Evolutionary conservation across 1,140 invertebrate species (phyloP).

Genomic region (Phenacoccus solenopsis): DNA sequence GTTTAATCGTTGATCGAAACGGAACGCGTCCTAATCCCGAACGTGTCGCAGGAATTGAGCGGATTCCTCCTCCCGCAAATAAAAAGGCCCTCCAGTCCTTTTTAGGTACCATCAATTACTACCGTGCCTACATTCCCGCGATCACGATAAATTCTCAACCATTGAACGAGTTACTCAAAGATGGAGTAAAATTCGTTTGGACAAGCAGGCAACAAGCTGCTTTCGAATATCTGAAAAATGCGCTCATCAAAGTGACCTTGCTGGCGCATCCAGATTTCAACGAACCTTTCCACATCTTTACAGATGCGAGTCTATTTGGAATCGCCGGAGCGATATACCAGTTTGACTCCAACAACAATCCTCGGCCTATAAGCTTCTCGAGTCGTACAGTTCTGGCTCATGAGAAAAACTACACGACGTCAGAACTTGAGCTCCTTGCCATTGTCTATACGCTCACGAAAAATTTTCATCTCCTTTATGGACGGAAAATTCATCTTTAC

Average conservation of each 20-base stretch:
- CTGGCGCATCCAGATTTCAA: background rate
- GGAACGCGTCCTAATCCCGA: slow-evolving; percentile 32
- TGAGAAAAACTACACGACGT: background rate
- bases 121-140: slow-evolving; percentile 33
- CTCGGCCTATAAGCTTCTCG: background rate
- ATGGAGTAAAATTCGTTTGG: slow-evolving; percentile 21
- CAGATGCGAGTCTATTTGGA: background rate
- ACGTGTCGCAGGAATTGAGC: slow-evolving; percentile 32
- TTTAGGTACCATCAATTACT: slow-evolving; percentile 34
- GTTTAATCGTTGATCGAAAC: slow-evolving; percentile 28
- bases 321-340: background rate
- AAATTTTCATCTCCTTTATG: background rate
- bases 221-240: slow-evolving; percentile 10
- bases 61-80: slow-evolving; percentile 31
- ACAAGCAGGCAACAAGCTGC: background rate
- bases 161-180: slow-evolving; percentile 22
- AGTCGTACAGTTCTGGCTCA: background rate
- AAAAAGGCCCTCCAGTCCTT: slow-evolving; percentile 31
- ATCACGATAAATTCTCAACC: slow-evolving; percentile 31
- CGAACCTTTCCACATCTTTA: background rate
- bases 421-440: background rate
- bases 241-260: background rate
- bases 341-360: background rate
- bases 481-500: background rate
- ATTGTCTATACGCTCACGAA: background rate